phyloP scores from a whole-genome alignment of 2,888 invertebrate genomes.

The Apodemia zela region DNA sequence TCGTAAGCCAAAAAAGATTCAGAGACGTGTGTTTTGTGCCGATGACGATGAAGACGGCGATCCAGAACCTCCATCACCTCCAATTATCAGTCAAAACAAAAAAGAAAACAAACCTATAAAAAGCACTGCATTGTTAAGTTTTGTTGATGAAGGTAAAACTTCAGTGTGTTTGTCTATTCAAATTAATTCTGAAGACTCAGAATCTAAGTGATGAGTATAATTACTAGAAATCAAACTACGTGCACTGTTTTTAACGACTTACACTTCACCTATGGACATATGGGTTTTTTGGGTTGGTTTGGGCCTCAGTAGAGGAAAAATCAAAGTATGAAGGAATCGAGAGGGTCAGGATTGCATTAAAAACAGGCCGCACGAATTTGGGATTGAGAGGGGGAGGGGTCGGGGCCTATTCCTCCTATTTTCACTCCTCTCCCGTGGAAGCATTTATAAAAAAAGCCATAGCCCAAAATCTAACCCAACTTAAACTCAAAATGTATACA shows the following conservation, averaged over 20 bases:
- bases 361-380: too few relatives aligned
- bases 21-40: slow-evolving; percentile 86
- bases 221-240: background rate
- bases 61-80: slow-evolving; percentile 72
- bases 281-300: too few relatives aligned
- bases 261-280: background rate
- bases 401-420: too few relatives aligned
- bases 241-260: background rate
- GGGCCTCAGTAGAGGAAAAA: too few relatives aligned
- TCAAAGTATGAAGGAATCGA: too few relatives aligned
- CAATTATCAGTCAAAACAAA: slow-evolving; percentile 68
- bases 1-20: slow-evolving; percentile 92
- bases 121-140: slow-evolving; percentile 85
- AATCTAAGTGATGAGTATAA: background rate
- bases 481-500: too few relatives aligned
- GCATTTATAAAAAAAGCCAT: too few relatives aligned
- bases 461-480: too few relatives aligned
- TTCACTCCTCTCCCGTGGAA: too few relatives aligned
- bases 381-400: too few relatives aligned
- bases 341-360: too few relatives aligned
- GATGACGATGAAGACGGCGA: slow-evolving; percentile 84
- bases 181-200: background rate
- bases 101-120: slow-evolving; percentile 77
- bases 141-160: slow-evolving; percentile 85
- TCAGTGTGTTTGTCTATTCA: background rate